phyloP scores from a whole-genome alignment of 2,888 invertebrate genomes.

The Pyrochroa serraticornis region DNA sequence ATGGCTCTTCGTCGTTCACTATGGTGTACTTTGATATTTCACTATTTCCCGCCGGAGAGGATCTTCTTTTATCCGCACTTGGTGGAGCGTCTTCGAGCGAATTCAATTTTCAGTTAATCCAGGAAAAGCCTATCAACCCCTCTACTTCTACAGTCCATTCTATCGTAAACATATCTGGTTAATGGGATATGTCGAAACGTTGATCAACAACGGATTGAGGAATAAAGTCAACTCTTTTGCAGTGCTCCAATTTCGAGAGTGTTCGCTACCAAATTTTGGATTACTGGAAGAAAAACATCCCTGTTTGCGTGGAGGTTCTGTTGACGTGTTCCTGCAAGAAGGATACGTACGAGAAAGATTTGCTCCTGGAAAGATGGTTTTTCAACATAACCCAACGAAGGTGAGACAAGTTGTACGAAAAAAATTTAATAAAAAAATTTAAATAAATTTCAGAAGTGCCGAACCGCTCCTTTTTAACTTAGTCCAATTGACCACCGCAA shows the following conservation, averaged over 20 bases:
- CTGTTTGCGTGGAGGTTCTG: slow-evolving; percentile 81
- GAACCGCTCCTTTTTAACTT: slow-evolving; percentile 61
- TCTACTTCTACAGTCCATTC: too few relatives aligned
- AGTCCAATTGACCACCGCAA: slow-evolving; percentile 87
- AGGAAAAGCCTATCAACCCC: too few relatives aligned
- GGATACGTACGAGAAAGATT: slow-evolving; percentile 57
- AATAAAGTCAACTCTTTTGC: too few relatives aligned
- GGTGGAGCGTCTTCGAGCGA: too few relatives aligned
- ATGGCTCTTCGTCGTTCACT: too few relatives aligned
- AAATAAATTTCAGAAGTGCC: slow-evolving; percentile 53
- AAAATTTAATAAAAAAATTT: neutral
- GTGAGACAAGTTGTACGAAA: slow-evolving; percentile 51
- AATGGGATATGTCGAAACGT: too few relatives aligned
- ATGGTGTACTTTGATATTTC: too few relatives aligned
- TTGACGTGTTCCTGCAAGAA: slow-evolving; percentile 72
- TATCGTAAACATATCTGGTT: too few relatives aligned
- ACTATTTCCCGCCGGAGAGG: too few relatives aligned
- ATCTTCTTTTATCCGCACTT: too few relatives aligned
- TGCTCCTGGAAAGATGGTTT: slow-evolving; percentile 84
- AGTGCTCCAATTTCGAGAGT: slow-evolving; percentile 64
- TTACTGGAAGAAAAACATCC: slow-evolving; percentile 73
- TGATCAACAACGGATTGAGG: too few relatives aligned
- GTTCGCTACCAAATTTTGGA: slow-evolving; percentile 64
- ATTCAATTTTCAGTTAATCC: too few relatives aligned
- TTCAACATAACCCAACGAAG: slow-evolving; percentile 69